phyloP scores from a whole-genome alignment of 2,113 vertebrate genomes.

The Carassius auratus region DNA sequence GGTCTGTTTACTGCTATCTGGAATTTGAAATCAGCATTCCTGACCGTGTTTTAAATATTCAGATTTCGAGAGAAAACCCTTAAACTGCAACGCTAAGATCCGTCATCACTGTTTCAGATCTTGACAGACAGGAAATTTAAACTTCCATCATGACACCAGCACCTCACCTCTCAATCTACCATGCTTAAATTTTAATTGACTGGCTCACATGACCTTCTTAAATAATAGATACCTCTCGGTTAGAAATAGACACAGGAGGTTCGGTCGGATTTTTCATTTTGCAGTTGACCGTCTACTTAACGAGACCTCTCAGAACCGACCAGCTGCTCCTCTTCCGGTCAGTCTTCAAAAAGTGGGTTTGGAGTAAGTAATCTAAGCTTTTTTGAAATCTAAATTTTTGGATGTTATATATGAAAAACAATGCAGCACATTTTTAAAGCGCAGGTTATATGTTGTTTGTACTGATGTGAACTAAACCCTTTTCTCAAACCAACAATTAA shows the following conservation, averaged over 20 bases:
- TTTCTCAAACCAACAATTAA: background rate
- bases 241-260: slow-evolving; percentile 87
- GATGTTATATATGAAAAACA: background rate
- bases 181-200: slow-evolving; percentile 91
- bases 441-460: background rate
- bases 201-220: slow-evolving; percentile 87
- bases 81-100: background rate
- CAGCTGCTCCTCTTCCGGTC: background rate
- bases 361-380: slow-evolving; percentile 21
- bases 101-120: slow-evolving; percentile 7
- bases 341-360: background rate
- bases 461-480: background rate
- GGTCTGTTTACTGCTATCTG: background rate
- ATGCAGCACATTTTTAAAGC: background rate
- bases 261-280: slow-evolving; percentile 85
- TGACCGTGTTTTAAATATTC: background rate
- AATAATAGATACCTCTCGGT: slow-evolving; percentile 91
- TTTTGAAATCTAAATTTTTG: background rate
- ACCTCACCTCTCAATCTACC: slow-evolving; percentile 72
- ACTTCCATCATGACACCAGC: slow-evolving; percentile 69
- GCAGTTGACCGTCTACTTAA: slow-evolving; percentile 82
- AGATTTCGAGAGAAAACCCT: background rate
- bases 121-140: slow-evolving; percentile 63
- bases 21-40: background rate
- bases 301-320: slow-evolving; percentile 69